Base-by-base conservation (phyloP, 1,140 invertebrate genomes). In the Drosophila lacteicornis region DNA sequence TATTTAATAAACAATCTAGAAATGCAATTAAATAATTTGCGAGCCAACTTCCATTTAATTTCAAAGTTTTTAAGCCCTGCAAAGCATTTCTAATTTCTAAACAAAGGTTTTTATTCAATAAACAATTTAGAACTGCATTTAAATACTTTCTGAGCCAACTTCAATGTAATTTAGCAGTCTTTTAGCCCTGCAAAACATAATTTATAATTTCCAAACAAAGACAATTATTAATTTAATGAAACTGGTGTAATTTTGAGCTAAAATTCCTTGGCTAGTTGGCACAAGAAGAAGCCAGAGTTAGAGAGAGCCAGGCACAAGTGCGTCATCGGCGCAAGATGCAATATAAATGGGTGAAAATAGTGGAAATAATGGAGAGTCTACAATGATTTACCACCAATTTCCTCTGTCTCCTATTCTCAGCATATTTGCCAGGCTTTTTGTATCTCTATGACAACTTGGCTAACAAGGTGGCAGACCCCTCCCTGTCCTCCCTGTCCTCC, bases 391-490 rank as follows among this genome's bases (percentile, higher is more conserved):
- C 43, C 25, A 22, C 33, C 33, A 36, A 36, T 30, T 30, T 30
- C 27, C 27, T 6, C 27, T 51, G n/a, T 51, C 33, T 13, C 8
- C 13, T 8, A 0, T n/a, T 13, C 11, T 25, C 9, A 38, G 17
- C 17, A 22, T 38, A 55, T 56, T 40, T 56, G 2, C 59, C 46
- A 53, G 58, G 45, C 58, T 58, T 58, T 27, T 58, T 27, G 25
- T 30, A 13, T 60, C 36, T 30, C 43, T 46, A 68, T 68, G 58
- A 36, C 58, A 43, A 66, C 27, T 57, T 57, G 55, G 62, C 62
- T 45, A 66, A 62, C 62, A 66, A 62, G 57, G 62, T 45, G 56
- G 51, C 50, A 25, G 22, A 25, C 22, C 25, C 22, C 15, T n/a
- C n/a, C n/a, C n/a, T n/a, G n/a, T n/a, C n/a, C 1, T 0, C 33